Evolutionary conservation across 2,797 vertebrate genomes (phyloP).

Genomic region (Syngnathus acus): DNA sequence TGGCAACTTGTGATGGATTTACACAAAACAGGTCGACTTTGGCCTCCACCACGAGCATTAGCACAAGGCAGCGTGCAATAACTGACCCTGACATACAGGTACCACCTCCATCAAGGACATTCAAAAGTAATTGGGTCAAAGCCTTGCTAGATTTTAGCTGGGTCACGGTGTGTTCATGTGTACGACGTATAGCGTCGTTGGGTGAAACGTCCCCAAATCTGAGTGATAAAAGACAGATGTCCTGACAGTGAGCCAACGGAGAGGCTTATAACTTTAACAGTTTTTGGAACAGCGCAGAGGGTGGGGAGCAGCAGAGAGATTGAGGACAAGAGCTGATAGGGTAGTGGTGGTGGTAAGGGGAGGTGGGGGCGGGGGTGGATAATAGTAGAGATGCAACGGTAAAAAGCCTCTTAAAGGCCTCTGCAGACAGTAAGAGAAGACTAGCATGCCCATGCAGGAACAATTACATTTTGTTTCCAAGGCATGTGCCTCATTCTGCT

Average conservation of each 20-base stretch:
- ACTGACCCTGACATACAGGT: background rate
- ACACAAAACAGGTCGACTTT: background rate
- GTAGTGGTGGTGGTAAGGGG: background rate
- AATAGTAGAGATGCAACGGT: conserved; percentile 9
- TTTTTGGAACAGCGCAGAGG: conserved; percentile 20
- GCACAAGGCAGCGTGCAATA: conserved; percentile 2
- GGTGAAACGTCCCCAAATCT: conserved; percentile 56
- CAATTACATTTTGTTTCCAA: background rate
- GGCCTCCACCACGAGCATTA: background rate
- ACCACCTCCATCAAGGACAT: background rate
- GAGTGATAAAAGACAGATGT: conserved; percentile 63
- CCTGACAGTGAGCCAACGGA: conserved; percentile 32
- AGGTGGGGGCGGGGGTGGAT: no score
- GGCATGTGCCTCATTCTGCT: background rate
- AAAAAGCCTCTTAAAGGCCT: background rate
- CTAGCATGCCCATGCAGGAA: background rate
- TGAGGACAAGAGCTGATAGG: conserved; percentile 20
- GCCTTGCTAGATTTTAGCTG: background rate
- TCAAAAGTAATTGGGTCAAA: conserved; percentile 8
- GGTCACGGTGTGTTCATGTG: conserved; percentile 9
- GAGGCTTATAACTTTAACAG: conserved; percentile 27
- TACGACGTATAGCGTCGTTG: conserved; percentile 11
- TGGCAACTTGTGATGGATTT: background rate
- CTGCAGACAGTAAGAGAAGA: background rate
- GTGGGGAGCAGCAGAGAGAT: background rate